Conservation (phyloP, 1,140 invertebrate genomes). For the Leptopilina clavipes region DNA sequence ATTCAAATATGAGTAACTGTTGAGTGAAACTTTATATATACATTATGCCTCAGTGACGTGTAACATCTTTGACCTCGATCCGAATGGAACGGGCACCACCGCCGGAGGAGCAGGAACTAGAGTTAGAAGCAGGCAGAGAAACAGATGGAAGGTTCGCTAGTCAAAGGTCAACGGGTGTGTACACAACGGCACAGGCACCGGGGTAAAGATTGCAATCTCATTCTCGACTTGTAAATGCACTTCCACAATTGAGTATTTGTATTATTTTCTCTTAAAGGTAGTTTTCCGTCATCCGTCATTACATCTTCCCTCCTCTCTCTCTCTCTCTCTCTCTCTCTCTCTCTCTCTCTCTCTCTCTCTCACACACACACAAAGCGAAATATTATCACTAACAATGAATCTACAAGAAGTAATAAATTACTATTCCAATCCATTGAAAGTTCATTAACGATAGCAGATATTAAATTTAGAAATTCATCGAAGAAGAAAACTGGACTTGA, state of each 20-base stretch:
- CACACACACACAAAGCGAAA: background rate
- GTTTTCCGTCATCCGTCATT: background rate
- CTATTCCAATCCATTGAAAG: background rate
- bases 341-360: too few relatives aligned
- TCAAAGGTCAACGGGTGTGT: slow-evolving; percentile 54
- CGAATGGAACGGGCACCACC: slow-evolving; percentile 52
- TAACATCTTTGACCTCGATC: slow-evolving; percentile 62
- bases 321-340: too few relatives aligned
- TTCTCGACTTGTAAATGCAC: slow-evolving; percentile 15
- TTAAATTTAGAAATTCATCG: slow-evolving; percentile 1
- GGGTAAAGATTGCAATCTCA: slow-evolving; percentile 29
- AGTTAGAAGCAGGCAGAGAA: slow-evolving; percentile 53
- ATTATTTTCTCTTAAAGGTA: background rate
- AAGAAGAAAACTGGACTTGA: background rate
- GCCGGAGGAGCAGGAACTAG: slow-evolving; percentile 56
- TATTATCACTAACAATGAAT: background rate
- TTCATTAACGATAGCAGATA: slow-evolving; percentile 29
- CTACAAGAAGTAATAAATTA: slow-evolving; percentile 20
- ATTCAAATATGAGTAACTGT: slow-evolving; percentile 58
- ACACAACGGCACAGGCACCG: slow-evolving; percentile 52
- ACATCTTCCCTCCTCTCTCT: too few relatives aligned
- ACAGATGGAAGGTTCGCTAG: slow-evolving; percentile 52
- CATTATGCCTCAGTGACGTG: slow-evolving; percentile 58
- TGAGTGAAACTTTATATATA: slow-evolving; percentile 55
- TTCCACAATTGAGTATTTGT: slow-evolving; percentile 29